These are phyloP conservation scores for Sebastes nivosus DNA, from an alignment of 2,797 vertebrate species.

Conservation along the genomic window DNA sequence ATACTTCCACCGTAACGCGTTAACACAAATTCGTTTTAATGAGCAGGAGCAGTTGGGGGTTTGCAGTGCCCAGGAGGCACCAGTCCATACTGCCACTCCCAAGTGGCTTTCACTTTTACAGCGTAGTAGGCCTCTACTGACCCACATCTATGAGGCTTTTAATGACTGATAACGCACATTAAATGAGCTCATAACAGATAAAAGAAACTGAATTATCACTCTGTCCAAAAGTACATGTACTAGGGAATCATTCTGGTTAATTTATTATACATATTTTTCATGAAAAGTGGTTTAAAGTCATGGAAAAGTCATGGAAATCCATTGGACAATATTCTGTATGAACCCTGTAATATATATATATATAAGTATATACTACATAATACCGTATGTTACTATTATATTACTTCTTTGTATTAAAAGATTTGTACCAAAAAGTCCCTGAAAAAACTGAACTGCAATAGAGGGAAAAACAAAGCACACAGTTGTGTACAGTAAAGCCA, in stretches of 20 bases:
- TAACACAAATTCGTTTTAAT: too few species aligned
- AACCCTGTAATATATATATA: too few species aligned
- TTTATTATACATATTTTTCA: neutral
- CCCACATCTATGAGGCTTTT: too few species aligned
- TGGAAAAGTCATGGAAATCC: neutral
- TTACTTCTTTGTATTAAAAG: neutral
- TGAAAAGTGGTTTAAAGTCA: neutral
- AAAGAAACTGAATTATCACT: neutral
- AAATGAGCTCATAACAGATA: neutral
- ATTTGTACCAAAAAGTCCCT: neutral
- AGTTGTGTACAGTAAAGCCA: neutral
- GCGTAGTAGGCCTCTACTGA: too few species aligned
- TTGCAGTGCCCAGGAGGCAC: too few species aligned
- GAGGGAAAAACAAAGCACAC: neutral
- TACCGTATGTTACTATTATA: neutral
- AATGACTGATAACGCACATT: too few species aligned
- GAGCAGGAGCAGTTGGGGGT: too few species aligned
- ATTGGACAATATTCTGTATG: too few species aligned
- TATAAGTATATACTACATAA: fast-evolving
- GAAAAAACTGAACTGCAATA: neutral
- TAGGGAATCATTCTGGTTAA: neutral
- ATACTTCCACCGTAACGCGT: neutral
- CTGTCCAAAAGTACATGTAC: neutral
- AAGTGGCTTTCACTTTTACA: too few species aligned
- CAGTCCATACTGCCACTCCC: too few species aligned